A percentile compares a stretch with the other conserved stretches of the same genome.
Conservation (phyloP, 2,888 invertebrate species). For the Encarsia formosa region DNA sequence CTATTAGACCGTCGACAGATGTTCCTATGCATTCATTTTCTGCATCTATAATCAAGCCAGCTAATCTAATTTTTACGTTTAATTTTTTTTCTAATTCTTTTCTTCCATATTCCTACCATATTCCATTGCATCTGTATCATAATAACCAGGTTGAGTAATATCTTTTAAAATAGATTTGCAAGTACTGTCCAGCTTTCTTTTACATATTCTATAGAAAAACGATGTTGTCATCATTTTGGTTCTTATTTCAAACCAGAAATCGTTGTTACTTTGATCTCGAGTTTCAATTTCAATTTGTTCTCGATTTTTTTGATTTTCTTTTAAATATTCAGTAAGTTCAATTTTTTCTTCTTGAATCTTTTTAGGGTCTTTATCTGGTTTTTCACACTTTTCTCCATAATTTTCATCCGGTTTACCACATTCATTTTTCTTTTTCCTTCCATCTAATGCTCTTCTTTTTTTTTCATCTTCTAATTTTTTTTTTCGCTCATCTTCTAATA, state of each 20-base stretch:
- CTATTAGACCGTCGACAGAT: background rate
- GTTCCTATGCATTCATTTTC: background rate
- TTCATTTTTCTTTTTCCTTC: background rate
- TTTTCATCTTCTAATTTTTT: background rate
- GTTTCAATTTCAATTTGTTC: background rate
- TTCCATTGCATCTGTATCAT: background rate
- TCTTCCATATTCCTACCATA: background rate
- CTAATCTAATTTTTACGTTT: background rate
- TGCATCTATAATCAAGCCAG: conserved; percentile 2
- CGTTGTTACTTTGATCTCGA: background rate
- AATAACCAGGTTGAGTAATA: background rate
- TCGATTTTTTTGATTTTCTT: background rate
- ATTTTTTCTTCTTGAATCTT: background rate
- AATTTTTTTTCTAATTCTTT: background rate
- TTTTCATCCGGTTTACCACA: background rate
- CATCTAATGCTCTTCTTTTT: background rate
- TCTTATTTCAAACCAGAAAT: background rate
- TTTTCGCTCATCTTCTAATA: background rate
- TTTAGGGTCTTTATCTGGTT: background rate
- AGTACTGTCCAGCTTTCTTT: background rate
- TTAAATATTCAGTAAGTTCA: background rate
- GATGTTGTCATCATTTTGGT: background rate
- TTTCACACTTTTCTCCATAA: background rate
- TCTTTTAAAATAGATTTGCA: background rate
- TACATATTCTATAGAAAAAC: background rate